Evolutionary conservation across 2,797 vertebrate genomes (phyloP).

Genomic region (Tarsius wallacei): DNA sequence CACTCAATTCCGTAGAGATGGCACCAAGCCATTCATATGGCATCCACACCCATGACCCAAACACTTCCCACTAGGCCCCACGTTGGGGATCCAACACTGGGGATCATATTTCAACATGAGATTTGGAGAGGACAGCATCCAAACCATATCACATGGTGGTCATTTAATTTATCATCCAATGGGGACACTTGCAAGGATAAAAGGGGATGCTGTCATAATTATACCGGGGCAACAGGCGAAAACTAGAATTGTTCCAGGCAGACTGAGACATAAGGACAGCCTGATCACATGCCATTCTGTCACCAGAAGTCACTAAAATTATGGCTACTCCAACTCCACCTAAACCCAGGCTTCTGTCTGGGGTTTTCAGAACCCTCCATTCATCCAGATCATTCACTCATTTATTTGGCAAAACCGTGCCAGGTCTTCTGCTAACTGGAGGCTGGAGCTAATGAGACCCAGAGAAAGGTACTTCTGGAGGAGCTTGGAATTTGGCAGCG

Average conservation of each 20-base stretch:
- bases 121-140: too few relatives aligned
- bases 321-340: background rate
- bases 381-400: background rate
- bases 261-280: background rate
- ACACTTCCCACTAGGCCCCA: too few relatives aligned
- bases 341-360: background rate
- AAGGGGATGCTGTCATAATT: background rate
- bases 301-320: background rate
- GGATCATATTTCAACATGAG: too few relatives aligned
- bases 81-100: too few relatives aligned
- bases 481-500: background rate
- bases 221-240: background rate
- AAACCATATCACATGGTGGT: too few relatives aligned
- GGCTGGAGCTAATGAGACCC: background rate
- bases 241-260: background rate
- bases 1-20: too few relatives aligned
- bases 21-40: too few relatives aligned
- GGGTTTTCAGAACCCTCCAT: background rate
- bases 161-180: background rate
- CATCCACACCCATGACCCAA: too few relatives aligned
- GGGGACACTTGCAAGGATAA: background rate
- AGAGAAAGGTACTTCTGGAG: rapidly evolving
- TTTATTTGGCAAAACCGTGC: background rate
- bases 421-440: background rate
- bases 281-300: background rate